Base-by-base conservation (phyloP, 92 coral and sea anemone genomes). In the Siderastrea radians region DNA sequence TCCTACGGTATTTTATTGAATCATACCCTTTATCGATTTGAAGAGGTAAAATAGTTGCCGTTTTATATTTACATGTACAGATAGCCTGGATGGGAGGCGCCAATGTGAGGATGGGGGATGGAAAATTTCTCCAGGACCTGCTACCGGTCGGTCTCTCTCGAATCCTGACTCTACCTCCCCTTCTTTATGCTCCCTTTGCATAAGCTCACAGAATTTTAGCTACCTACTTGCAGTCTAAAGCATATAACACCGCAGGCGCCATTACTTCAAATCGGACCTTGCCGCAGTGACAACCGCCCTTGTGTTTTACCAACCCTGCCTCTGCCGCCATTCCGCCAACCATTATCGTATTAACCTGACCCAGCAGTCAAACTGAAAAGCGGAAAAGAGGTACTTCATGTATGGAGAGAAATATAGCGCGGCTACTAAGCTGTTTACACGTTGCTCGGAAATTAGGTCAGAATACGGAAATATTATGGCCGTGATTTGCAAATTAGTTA, bases 261-360 rank as follows among this genome's bases (percentile, higher is more conserved):
- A 87, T 54, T 14, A 97, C 99, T 91, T 95, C 95, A 87, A 82
- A 97, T 26, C 98, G 96, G 65, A 97, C 91, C 67, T 62, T 87
- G 9, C 99, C 98, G 91, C 99, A 97, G 72, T 97, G 99, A 63
- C 99, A 97, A 2, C 99, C 98, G 16, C 99, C 99, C 2, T 64
- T 78, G 65, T 90, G 95, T 69, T 76, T 90, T 17, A 92, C 87
- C 26, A 70, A 49, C 53, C 57, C 9, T 4, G 3, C 74, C 45
- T 3, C 63, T 11, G 7, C 3, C 17, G 15, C 77, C 48, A 26
- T 26, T 17, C 16, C 7, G 1, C 3, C 55, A 65, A 46, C 68
- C 81, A 77, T 77, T 17, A 57, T 53, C 38, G 6, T 17, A 3
- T 9, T 66, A 38, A 66, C n/a, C 13, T 44, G 72, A 67, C 49